Conservation (phyloP, 2,113 vertebrate genomes). For the Silurus glanis region DNA sequence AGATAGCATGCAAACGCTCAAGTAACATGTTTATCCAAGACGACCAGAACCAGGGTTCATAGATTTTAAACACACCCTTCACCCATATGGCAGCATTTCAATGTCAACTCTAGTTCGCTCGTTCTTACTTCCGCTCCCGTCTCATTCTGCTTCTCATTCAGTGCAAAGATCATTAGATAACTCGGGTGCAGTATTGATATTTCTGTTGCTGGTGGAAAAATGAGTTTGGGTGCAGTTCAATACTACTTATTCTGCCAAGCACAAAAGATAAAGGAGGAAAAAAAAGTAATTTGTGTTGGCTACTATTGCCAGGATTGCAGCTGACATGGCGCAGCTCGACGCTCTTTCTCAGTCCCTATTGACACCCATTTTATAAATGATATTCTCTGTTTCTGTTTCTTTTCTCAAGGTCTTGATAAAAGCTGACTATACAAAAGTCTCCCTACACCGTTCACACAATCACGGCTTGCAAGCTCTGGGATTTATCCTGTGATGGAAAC, state of each 20-base stretch:
- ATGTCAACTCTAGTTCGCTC: neutral
- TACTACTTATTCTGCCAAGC: constrained; percentile 27
- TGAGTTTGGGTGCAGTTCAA: constrained; percentile 14
- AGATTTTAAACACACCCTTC: neutral
- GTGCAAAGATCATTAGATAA: constrained; percentile 8
- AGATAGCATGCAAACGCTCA: neutral
- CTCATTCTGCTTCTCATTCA: neutral
- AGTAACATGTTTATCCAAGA: neutral
- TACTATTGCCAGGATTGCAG: constrained; percentile 4
- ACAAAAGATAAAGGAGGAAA: neutral
- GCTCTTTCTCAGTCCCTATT: constrained; percentile 4
- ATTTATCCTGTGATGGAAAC: constrained; percentile 27
- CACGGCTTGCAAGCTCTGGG: neutral
- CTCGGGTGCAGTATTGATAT: constrained; percentile 36
- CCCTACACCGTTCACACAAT: neutral
- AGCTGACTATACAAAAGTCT: constrained; percentile 9
- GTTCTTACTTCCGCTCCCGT: neutral
- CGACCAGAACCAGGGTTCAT: neutral
- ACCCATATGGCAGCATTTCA: neutral
- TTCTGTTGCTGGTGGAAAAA: constrained; percentile 36
- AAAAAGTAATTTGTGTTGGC: neutral
- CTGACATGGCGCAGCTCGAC: constrained; percentile 12
- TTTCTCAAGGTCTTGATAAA: neutral
- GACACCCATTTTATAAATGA: constrained; percentile 22
- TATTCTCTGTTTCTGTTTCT: constrained; percentile 3